Conservation (phyloP, 2,797 vertebrate genomes). For the Poecilia wingei region DNA sequence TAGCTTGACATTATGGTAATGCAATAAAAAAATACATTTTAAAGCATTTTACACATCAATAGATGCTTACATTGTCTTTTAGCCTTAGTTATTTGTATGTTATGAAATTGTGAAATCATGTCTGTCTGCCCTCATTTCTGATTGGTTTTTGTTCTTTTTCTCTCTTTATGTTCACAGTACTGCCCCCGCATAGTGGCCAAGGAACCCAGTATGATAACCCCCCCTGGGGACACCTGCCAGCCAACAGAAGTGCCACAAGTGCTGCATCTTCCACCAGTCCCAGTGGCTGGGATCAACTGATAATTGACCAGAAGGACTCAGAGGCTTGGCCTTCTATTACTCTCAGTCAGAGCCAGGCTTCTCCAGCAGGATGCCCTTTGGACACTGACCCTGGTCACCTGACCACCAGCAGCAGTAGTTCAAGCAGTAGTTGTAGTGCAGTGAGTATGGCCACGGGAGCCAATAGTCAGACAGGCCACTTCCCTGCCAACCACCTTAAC, state of each 20-base stretch:
- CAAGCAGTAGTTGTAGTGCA: slow-evolving; percentile 83
- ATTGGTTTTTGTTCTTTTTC: slow-evolving; percentile 30
- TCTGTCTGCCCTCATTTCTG: slow-evolving; percentile 22
- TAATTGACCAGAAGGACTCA: slow-evolving; percentile 90
- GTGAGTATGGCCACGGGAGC: slow-evolving; percentile 95
- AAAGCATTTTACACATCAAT: neutral
- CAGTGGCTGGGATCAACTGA: slow-evolving; percentile 92
- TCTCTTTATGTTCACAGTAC: slow-evolving; percentile 80
- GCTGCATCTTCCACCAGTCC: slow-evolving; percentile 69
- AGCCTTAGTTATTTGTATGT: slow-evolving; percentile 41
- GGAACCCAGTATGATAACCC: slow-evolving; percentile 97
- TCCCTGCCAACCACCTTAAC: slow-evolving; percentile 78
- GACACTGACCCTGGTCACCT: slow-evolving; percentile 86
- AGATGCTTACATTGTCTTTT: slow-evolving; percentile 55
- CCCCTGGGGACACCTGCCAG: slow-evolving; percentile 90
- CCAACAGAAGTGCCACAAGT: slow-evolving; percentile 88
- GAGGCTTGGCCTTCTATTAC: slow-evolving; percentile 93
- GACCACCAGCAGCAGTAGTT: slow-evolving; percentile 82
- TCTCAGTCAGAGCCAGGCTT: slow-evolving; percentile 88
- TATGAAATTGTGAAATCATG: slow-evolving; percentile 37
- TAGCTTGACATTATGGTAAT: neutral
- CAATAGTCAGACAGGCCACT: slow-evolving; percentile 86
- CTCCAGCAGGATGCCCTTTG: slow-evolving; percentile 92
- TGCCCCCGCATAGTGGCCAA: slow-evolving; percentile 86
- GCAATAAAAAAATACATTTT: neutral